A percentile compares a stretch with the other conserved stretches of the same genome.
Conservation (phyloP, 2,113 vertebrate species). For the Ahaetulla prasina region DNA sequence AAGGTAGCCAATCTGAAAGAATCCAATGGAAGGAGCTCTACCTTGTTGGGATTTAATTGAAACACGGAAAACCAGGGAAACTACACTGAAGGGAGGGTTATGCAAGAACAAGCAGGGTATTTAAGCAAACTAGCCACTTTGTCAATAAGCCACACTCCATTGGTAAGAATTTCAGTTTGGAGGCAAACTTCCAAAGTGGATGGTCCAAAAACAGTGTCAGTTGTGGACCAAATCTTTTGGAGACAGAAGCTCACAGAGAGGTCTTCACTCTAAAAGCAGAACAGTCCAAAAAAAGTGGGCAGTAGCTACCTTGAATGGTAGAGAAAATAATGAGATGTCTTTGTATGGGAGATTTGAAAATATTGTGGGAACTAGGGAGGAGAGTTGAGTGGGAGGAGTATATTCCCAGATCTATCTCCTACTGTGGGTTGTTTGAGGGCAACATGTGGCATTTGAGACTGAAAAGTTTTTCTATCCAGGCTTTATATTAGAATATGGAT, state of each 20-base stretch:
- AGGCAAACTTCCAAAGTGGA: not conserved
- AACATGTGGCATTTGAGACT: not conserved
- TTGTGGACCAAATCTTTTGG: not conserved
- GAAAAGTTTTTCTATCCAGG: not conserved
- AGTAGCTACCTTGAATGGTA: not conserved
- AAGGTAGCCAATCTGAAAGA: not conserved
- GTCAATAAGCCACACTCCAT: not conserved
- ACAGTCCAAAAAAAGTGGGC: not conserved
- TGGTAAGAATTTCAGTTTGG: not conserved
- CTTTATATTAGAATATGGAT: not conserved
- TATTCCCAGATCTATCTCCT: not conserved
- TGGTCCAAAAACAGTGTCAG: not conserved
- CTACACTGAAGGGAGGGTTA: not conserved
- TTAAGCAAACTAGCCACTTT: not conserved
- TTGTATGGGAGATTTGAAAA: not conserved
- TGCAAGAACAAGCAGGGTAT: not conserved
- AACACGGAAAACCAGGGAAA: not conserved
- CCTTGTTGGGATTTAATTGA: not conserved
- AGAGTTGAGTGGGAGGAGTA: not conserved
- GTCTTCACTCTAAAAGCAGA: not conserved
- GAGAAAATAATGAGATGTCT: not conserved
- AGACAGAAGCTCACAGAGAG: not conserved
- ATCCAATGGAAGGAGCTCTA: not conserved
- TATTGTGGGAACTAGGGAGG: not conserved
- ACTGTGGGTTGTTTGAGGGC: not conserved